phyloP scores from a whole-genome alignment of 2,113 vertebrate genomes.

The Nyctereutes procyonoides region DNA sequence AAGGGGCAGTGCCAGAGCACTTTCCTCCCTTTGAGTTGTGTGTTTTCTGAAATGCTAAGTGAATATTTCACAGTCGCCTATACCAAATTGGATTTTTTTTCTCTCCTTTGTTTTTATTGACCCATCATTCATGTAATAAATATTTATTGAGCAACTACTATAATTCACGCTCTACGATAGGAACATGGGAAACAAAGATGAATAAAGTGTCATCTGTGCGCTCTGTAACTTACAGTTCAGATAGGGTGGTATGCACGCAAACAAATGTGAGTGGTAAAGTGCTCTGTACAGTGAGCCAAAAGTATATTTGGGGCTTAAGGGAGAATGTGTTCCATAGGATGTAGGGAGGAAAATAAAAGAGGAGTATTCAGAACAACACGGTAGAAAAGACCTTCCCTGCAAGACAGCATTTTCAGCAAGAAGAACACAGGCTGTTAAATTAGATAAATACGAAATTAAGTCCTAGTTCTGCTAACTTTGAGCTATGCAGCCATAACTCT shows the following conservation, averaged over 20 bases:
- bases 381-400: neutral
- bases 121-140: constrained; percentile 41
- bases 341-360: neutral
- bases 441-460: neutral
- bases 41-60: neutral
- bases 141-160: constrained; percentile 60
- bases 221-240: neutral
- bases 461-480: neutral
- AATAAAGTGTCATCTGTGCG: neutral
- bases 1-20: neutral
- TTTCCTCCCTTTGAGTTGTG: neutral
- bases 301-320: neutral
- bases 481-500: neutral
- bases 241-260: neutral
- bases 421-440: neutral
- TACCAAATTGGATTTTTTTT: neutral
- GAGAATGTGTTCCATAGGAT: neutral
- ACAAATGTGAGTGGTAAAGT: neutral
- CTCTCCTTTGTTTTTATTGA: constrained; percentile 43
- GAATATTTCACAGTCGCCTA: constrained; percentile 34
- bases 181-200: neutral
- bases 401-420: neutral
- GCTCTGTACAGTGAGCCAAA: neutral
- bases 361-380: neutral
- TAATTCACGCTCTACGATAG: neutral